Conservation (phyloP, 1,140 invertebrate species). For the Dendroctonus ponderosae region DNA sequence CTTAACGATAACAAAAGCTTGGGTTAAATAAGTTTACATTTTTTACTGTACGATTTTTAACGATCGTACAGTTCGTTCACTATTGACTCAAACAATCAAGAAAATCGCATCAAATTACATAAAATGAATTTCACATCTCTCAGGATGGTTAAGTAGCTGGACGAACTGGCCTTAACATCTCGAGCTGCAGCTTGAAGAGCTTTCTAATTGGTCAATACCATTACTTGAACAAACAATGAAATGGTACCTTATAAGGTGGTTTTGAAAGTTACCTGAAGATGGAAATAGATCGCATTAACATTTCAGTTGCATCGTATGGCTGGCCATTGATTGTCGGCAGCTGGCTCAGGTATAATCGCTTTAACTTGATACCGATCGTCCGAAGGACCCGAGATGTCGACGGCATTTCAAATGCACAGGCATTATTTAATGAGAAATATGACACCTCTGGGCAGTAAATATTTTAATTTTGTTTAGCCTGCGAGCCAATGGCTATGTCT, state of each 20-base stretch:
- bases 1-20: too few species aligned
- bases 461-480: constrained; percentile 28
- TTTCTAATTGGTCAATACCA: constrained; percentile 24
- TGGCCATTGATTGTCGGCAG: too few species aligned
- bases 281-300: too few species aligned
- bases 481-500: constrained; percentile 12
- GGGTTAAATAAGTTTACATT: too few species aligned
- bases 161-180: constrained; percentile 8
- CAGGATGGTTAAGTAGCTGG: constrained; percentile 6
- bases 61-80: too few species aligned
- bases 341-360: background rate
- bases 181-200: constrained; percentile 1
- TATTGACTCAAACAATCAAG: too few species aligned
- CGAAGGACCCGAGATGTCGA: constrained; percentile 3
- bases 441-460: constrained; percentile 17
- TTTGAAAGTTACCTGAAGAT: background rate
- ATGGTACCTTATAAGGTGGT: background rate
- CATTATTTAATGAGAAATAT: constrained; percentile 27
- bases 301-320: too few species aligned
- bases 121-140: constrained; percentile 9
- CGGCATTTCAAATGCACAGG: constrained; percentile 16
- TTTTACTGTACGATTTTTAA: too few species aligned
- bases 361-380: background rate
- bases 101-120: too few species aligned
- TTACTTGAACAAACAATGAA: constrained; percentile 17